Evolutionary conservation across 2,888 invertebrate species (phyloP), one percentile per base, ranked within the genome.

Genomic region (Dysmachus trigonus): DNA sequence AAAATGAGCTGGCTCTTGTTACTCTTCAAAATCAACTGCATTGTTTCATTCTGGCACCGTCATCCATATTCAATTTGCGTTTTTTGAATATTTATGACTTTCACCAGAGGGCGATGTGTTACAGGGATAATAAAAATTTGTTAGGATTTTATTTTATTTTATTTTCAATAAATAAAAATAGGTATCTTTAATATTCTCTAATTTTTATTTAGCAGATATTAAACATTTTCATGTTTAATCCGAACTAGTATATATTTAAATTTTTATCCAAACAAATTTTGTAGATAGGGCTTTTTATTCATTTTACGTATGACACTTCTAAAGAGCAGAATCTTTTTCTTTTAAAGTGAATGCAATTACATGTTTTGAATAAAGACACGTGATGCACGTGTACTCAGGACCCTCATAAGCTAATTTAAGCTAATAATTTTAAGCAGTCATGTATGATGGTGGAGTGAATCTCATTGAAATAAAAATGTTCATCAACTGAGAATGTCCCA

Each of bases 391-490:
- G 62, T 22, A 27, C 62, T 62, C 62, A 22, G 22, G 27, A 1
- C 27, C 2, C 62, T 73, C n/a, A 73, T 31, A 15, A 76, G 76
- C 76, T 35, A 76, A 76, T 76, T 38, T 76, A 10, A 76, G 38
- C 38, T 76, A 76, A 76, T 76, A 38, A 76, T 38, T 38, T 76
- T 38, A 22, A 76, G 76, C 76, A 38, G 15, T 18, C n/a, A 76
- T 76, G 76, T 38, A 38, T 76, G 22, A 76, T 18, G 38, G 38
- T n/a, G 2, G 13, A 76, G 35, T 35, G 76, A 38, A 38, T 15
- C 22, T 38, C 41, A 10, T 38, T 76, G 76, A 41, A 41, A 41
- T n/a, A 41, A 62, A 62, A 27, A 62, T 62, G 62, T 62, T 62
- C 62, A 62, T 62, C 62, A 62, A 62, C 62, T 62, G 62, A 27